These are phyloP conservation scores for Gymnocephalus cernua DNA, from an alignment of 2,113 vertebrate genomes.

Conservation along the genomic window DNA sequence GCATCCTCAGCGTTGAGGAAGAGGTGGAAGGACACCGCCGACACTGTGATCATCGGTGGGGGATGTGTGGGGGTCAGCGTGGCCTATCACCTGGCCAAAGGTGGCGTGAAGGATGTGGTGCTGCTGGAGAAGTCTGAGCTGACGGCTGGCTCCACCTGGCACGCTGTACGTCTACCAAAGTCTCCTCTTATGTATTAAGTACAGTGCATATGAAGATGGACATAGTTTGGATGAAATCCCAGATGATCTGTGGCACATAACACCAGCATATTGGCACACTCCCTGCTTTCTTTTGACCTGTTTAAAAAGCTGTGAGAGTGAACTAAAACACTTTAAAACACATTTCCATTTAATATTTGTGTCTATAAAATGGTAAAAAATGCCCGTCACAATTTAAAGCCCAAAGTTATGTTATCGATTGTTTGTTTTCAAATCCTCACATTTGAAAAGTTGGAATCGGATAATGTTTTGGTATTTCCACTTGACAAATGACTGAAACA, in stretches of 20 bases:
- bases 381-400: neutral
- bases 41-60: slow-evolving; percentile 94
- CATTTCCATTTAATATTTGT: neutral
- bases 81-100: slow-evolving; percentile 96
- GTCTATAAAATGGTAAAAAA: neutral
- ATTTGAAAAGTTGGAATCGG: neutral
- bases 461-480: neutral
- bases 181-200: neutral
- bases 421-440: neutral
- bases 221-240: neutral
- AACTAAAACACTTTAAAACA: too few species aligned
- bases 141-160: slow-evolving; percentile 98
- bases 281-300: too few species aligned
- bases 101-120: slow-evolving; percentile 93
- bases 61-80: slow-evolving; percentile 95
- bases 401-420: neutral
- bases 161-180: slow-evolving; percentile 88
- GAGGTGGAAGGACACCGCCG: slow-evolving; percentile 91
- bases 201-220: neutral
- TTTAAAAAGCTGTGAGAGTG: too few species aligned
- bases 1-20: slow-evolving; percentile 70
- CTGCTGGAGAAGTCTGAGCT: slow-evolving; percentile 97
- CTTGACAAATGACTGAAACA: neutral
- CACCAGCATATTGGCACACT: neutral
- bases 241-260: neutral